A percentile compares a stretch with the other conserved stretches of the same genome.
phyloP scores from a whole-genome alignment of 2,888 invertebrate species.

The Volucella zonaria region DNA sequence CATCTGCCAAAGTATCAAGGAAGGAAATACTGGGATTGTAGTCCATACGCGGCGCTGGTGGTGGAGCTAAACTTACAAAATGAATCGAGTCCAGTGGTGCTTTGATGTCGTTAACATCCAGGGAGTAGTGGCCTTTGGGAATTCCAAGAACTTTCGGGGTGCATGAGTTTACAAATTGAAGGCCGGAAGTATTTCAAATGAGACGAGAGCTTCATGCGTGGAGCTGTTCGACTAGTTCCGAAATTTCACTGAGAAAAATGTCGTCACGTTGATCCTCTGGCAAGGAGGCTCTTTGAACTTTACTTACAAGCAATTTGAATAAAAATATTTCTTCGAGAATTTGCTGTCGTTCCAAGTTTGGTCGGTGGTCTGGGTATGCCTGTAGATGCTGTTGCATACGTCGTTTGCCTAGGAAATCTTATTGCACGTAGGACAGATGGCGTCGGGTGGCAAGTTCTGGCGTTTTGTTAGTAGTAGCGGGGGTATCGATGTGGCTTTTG shows the following conservation, averaged over 20 bases:
- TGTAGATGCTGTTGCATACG: too few species aligned
- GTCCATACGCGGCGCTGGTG: too few species aligned
- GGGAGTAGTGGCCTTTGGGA: slow-evolving; percentile 75
- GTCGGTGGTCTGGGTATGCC: too few species aligned
- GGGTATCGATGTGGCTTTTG: too few species aligned
- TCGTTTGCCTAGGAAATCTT: too few species aligned
- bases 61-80: too few species aligned
- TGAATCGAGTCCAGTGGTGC: too few species aligned
- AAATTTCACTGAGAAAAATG: slow-evolving; percentile 80
- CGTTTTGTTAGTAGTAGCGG: too few species aligned
- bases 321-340: too few species aligned
- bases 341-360: too few species aligned
- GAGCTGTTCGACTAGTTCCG: slow-evolving; percentile 80
- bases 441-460: slow-evolving; percentile 74
- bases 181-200: slow-evolving; percentile 80
- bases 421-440: slow-evolving; percentile 79
- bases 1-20: slow-evolving; percentile 81
- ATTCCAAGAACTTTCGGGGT: slow-evolving; percentile 78
- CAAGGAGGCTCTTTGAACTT: slow-evolving; percentile 72
- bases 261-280: slow-evolving; percentile 81
- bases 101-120: slow-evolving; percentile 80
- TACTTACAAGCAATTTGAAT: too few species aligned
- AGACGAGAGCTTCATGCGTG: slow-evolving; percentile 80
- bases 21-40: slow-evolving; percentile 80
- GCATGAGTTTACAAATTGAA: slow-evolving; percentile 80